A percentile compares a stretch with the other conserved stretches of the same genome.
Evolutionary conservation across 2,888 invertebrate genomes (phyloP).

Genomic region (Morpho deidamia): DNA sequence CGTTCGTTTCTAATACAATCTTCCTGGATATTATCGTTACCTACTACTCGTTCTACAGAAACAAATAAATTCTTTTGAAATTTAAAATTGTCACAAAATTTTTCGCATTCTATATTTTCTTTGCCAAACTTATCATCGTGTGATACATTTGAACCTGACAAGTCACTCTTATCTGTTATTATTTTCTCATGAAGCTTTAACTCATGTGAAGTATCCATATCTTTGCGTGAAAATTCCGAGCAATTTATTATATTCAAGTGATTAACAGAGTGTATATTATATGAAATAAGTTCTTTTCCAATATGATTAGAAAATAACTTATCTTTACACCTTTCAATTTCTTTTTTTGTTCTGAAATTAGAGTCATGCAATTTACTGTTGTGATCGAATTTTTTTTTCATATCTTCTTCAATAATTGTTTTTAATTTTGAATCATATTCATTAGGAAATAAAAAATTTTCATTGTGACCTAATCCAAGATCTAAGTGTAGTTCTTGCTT

Average conservation of each 20-base stretch:
- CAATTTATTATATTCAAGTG: slow-evolving; percentile 43
- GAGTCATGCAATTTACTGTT: slow-evolving; percentile 33
- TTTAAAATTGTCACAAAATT: slow-evolving; percentile 57
- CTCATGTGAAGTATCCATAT: slow-evolving; percentile 36
- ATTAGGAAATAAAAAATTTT: slow-evolving; percentile 31
- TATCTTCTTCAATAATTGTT: slow-evolving; percentile 38
- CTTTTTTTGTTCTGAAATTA: slow-evolving; percentile 30
- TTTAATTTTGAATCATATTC: slow-evolving; percentile 37
- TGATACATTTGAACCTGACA: slow-evolving; percentile 34
- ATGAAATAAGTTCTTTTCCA: slow-evolving; percentile 46
- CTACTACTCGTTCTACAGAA: slow-evolving; percentile 38
- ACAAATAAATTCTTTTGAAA: slow-evolving; percentile 33
- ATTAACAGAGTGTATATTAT: slow-evolving; percentile 39
- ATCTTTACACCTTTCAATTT: slow-evolving; percentile 38
- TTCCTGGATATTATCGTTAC: slow-evolving; percentile 58
- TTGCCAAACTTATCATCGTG: slow-evolving; percentile 52
- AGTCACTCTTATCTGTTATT: slow-evolving; percentile 45
- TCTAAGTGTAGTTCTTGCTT: slow-evolving; percentile 20
- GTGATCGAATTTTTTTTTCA: slow-evolving; percentile 34
- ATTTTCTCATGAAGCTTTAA: slow-evolving; percentile 41
- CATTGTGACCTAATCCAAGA: slow-evolving; percentile 15
- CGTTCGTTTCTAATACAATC: slow-evolving; percentile 59
- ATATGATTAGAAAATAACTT: slow-evolving; percentile 38
- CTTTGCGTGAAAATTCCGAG: slow-evolving; percentile 42
- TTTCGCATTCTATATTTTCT: slow-evolving; percentile 68